These are phyloP conservation scores for Platycercus adscitus DNA, from an alignment of 2,113 vertebrate genomes.

Conservation along the genomic window DNA sequence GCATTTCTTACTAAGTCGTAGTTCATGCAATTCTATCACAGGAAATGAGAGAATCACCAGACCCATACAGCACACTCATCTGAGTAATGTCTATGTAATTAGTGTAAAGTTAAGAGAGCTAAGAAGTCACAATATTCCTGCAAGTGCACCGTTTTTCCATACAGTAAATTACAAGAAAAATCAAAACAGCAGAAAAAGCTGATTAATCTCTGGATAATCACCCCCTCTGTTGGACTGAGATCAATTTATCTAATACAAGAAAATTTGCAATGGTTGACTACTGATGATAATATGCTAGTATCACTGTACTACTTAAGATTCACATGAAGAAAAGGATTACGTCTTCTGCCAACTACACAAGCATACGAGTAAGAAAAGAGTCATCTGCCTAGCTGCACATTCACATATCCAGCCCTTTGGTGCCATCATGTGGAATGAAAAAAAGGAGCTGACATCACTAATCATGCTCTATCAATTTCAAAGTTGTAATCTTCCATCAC, in stretches of 20 bases:
- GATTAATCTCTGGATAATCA: not conserved
- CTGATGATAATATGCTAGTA: not conserved
- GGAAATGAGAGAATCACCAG: not conserved
- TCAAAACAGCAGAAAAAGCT: not conserved
- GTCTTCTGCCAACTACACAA: not conserved
- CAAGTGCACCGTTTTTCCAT: not conserved
- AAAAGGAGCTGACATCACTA: not conserved
- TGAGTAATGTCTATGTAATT: not conserved
- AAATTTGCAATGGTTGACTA: not conserved
- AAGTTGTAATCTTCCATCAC: not conserved
- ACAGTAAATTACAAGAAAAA: not conserved
- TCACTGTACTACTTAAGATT: not conserved
- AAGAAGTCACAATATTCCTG: not conserved
- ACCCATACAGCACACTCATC: not conserved
- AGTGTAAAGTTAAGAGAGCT: not conserved
- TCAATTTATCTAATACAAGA: not conserved
- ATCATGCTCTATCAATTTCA: not conserved
- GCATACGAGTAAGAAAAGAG: not conserved
- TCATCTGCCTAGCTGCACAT: not conserved
- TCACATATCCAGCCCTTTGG: not conserved
- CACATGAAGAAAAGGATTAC: not conserved
- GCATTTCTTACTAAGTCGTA: not conserved
- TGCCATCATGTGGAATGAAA: not conserved
- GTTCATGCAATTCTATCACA: not conserved
- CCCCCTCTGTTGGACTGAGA: not conserved